phyloP scores from a whole-genome alignment of 1,140 invertebrate species.

The Dryas iulia region DNA sequence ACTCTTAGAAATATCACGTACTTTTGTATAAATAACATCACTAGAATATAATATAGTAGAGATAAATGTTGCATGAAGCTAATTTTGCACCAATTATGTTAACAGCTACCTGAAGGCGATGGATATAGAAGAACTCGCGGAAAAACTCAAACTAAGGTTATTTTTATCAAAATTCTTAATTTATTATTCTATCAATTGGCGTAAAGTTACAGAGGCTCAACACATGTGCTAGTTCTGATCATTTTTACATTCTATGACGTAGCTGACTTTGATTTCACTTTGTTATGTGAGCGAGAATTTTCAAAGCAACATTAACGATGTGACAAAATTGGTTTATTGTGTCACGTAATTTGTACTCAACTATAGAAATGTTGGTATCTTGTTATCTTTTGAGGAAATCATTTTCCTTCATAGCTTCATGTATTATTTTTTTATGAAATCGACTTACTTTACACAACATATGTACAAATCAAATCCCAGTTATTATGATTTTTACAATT shows the following conservation, averaged over 20 bases:
- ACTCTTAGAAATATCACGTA: no score
- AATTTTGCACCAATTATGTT: constrained; percentile 35
- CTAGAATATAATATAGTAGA: not conserved
- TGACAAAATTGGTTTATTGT: not conserved
- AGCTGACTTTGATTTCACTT: not conserved
- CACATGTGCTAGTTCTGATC: not conserved
- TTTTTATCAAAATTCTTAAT: constrained; percentile 19
- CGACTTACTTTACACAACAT: no score
- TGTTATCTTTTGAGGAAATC: no score
- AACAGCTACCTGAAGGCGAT: constrained; percentile 23
- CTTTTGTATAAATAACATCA: no score
- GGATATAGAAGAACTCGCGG: constrained; percentile 11
- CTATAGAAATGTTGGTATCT: not conserved
- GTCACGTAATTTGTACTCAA: not conserved
- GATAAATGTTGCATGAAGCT: constrained; percentile 32
- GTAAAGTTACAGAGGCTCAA: not conserved
- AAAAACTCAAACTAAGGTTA: constrained; percentile 29
- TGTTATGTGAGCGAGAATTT: not conserved
- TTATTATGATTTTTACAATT: no score
- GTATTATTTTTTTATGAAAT: no score
- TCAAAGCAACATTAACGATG: not conserved
- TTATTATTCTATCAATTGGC: not conserved
- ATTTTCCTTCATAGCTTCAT: no score
- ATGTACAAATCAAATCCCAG: no score
- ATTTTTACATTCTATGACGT: not conserved